phyloP scores from a whole-genome alignment of 2,797 vertebrate species.

The Sebastes wilsoni region DNA sequence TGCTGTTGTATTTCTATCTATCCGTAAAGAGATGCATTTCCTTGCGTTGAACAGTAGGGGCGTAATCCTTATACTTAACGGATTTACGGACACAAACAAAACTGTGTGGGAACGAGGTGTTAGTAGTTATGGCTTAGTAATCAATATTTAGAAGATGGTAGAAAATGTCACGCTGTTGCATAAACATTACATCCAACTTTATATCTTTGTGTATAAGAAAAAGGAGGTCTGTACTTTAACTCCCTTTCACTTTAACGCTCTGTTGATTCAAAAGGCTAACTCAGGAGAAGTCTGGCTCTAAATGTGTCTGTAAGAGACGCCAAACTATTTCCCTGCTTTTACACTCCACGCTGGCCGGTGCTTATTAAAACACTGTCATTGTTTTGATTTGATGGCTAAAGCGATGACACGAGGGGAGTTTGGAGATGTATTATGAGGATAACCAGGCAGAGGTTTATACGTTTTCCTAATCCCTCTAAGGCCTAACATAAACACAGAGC shows the following conservation, averaged over 20 bases:
- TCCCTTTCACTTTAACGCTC: background rate
- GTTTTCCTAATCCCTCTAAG: slow-evolving; percentile 56
- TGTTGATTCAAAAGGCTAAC: slow-evolving; percentile 11
- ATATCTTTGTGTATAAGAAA: background rate
- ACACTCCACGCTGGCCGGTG: background rate
- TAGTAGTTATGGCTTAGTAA: background rate
- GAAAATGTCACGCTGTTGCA: background rate
- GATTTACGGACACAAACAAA: background rate
- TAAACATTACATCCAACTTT: slow-evolving; percentile 7
- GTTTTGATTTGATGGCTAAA: slow-evolving; percentile 61
- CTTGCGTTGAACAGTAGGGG: background rate
- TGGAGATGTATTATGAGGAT: slow-evolving; percentile 62
- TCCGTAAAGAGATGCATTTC: background rate
- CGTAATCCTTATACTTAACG: background rate
- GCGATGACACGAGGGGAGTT: slow-evolving; percentile 30
- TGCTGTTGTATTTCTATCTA: background rate
- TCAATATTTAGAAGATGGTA: slow-evolving; percentile 1
- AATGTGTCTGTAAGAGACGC: background rate
- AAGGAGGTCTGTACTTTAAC: background rate
- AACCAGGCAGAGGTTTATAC: slow-evolving; percentile 61
- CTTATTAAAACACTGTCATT: slow-evolving; percentile 57
- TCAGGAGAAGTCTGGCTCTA: background rate
- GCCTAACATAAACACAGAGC: slow-evolving; percentile 63
- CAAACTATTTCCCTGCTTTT: slow-evolving; percentile 26
- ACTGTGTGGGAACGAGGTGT: background rate